Evolutionary conservation across 1,140 invertebrate genomes (phyloP).

Genomic region (Apis dorsata): DNA sequence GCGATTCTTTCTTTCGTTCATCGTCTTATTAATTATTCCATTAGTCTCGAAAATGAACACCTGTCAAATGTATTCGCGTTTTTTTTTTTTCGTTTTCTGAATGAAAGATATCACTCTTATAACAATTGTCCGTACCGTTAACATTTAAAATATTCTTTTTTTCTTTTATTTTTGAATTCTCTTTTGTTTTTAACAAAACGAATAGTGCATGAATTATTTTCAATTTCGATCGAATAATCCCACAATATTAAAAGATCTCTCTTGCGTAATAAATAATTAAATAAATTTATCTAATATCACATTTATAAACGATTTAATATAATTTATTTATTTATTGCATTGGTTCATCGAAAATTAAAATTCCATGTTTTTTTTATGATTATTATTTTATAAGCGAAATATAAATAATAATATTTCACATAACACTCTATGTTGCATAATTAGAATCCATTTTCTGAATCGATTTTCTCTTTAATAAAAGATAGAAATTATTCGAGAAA

Average conservation of each 20-base stretch:
- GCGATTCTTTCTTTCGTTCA: not conserved
- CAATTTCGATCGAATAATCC: not conserved
- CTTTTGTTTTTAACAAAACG: not conserved
- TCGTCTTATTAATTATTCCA: not conserved
- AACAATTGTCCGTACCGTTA: not conserved
- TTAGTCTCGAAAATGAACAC: not conserved
- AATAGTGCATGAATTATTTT: not conserved
- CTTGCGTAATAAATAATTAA: slow-evolving; percentile 15
- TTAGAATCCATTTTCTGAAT: not conserved
- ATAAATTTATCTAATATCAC: not conserved
- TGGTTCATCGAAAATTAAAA: not conserved
- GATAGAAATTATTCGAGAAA: not conserved
- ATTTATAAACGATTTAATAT: not conserved
- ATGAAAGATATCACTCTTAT: not conserved
- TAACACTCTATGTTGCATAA: not conserved
- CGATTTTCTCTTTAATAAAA: too few relatives aligned
- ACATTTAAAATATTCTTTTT: too few relatives aligned
- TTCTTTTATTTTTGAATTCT: not conserved
- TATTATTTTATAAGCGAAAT: not conserved
- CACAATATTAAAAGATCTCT: not conserved
- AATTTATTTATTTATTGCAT: not conserved
- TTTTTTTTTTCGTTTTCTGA: too few relatives aligned
- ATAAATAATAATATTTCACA: not conserved
- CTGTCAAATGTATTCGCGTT: slow-evolving; percentile 13
- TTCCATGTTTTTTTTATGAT: not conserved